These are phyloP conservation scores for Anoplophora glabripennis DNA, from an alignment of 1,140 invertebrate species.

Conservation along the genomic window DNA sequence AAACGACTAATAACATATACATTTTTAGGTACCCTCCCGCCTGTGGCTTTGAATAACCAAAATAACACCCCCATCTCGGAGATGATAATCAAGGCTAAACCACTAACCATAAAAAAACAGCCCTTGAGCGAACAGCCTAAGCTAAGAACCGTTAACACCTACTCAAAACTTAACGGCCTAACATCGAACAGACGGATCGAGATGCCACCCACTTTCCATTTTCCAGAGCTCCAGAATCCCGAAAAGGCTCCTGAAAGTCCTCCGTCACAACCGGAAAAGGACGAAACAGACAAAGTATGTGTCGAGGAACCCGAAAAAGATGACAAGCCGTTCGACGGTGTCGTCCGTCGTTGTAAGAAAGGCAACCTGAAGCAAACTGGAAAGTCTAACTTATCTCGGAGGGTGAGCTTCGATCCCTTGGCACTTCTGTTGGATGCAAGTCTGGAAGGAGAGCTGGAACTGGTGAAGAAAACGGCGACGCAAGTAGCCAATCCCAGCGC, in stretches of 20 bases:
- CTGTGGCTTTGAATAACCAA: conserved; percentile 31
- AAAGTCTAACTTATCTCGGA: conserved; percentile 68
- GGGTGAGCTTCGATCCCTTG: conserved; percentile 96
- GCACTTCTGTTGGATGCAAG: conserved; percentile 95
- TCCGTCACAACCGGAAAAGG: conserved; percentile 31
- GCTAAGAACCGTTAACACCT: conserved; percentile 58
- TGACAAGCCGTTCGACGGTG: conserved; percentile 46
- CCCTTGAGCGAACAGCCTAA: conserved; percentile 72
- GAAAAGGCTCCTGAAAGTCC: conserved; percentile 27
- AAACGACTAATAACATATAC: neutral
- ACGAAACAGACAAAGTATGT: conserved; percentile 53
- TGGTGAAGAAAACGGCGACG: conserved; percentile 91
- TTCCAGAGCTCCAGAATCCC: conserved; percentile 62
- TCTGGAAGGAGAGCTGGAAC: conserved; percentile 94
- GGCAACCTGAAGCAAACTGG: conserved; percentile 72
- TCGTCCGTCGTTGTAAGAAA: conserved; percentile 66
- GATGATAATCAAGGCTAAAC: conserved; percentile 74
- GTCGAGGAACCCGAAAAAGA: conserved; percentile 47
- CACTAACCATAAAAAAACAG: conserved; percentile 75
- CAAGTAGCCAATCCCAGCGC: conserved; percentile 92
- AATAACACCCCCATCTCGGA: conserved; percentile 49
- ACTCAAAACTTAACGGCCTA: conserved; percentile 54
- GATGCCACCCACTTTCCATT: conserved; percentile 77
- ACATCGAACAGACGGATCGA: conserved; percentile 72
- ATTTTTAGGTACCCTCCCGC: conserved; percentile 3